Conservation (phyloP, 2,797 vertebrate species). For the Phataginus tetradactyla region DNA sequence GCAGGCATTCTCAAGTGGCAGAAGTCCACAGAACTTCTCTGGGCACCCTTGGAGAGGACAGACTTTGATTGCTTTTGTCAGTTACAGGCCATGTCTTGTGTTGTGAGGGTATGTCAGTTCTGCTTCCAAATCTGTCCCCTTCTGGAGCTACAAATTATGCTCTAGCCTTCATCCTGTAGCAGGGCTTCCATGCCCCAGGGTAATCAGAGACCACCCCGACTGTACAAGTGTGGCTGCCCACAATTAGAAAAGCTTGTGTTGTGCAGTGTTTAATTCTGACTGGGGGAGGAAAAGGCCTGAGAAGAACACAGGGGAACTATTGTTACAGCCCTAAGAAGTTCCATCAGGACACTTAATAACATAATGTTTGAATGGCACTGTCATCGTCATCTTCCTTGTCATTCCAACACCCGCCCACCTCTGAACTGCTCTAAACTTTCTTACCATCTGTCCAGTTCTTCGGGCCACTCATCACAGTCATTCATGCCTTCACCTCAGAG, state of each 20-base stretch:
- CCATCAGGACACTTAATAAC: neutral
- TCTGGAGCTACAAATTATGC: constrained; percentile 49
- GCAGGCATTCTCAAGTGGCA: neutral
- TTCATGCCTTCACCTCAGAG: neutral
- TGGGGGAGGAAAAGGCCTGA: neutral
- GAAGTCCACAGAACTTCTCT: neutral
- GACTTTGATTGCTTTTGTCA: neutral
- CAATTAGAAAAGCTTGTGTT: constrained; percentile 57
- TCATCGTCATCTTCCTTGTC: neutral
- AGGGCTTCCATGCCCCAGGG: constrained; percentile 45
- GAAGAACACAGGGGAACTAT: neutral
- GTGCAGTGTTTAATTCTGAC: neutral
- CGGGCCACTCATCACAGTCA: neutral
- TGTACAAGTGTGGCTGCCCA: neutral
- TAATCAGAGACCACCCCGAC: constrained; percentile 55
- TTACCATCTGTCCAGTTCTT: neutral
- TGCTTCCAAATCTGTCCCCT: constrained; percentile 56
- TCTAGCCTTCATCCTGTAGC: neutral
- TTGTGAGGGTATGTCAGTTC: neutral
- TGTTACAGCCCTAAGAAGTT: neutral
- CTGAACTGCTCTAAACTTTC: neutral
- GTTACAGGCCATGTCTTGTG: neutral
- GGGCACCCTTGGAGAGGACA: fast-evolving
- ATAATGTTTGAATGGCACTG: neutral
- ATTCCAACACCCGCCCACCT: neutral